Evolutionary conservation across 2,797 vertebrate genomes (phyloP).

Genomic region (Halcyon leucocephala): DNA sequence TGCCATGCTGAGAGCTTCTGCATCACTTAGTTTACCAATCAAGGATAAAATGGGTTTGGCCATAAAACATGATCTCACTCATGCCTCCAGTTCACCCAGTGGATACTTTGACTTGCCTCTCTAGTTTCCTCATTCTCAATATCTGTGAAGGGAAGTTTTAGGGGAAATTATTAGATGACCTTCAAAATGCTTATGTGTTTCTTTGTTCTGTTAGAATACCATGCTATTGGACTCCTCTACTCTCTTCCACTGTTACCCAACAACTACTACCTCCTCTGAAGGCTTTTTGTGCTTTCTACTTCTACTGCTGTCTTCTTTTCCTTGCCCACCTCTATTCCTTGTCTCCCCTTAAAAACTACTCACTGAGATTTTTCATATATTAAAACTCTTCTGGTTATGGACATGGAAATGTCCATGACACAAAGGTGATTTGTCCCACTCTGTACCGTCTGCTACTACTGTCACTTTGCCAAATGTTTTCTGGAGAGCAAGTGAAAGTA

Average conservation of each 20-base stretch:
- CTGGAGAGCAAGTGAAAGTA: not conserved
- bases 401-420: not conserved
- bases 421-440: not conserved
- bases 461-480: not conserved
- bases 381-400: not conserved
- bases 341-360: not conserved
- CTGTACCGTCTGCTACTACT: not conserved
- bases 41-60: not conserved
- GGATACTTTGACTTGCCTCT: not conserved
- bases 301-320: not conserved
- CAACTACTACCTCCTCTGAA: not conserved
- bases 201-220: not conserved
- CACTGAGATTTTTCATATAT: not conserved
- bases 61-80: accelerated
- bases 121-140: not conserved
- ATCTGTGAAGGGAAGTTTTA: not conserved
- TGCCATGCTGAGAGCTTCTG: not conserved
- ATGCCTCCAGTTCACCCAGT: not conserved
- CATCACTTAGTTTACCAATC: not conserved
- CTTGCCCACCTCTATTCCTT: not conserved
- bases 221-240: not conserved
- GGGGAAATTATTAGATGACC: not conserved
- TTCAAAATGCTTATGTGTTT: not conserved
- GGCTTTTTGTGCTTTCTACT: not conserved
- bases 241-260: not conserved